phyloP scores from a whole-genome alignment of 2,113 vertebrate species.

The Gambusia holbrooki region DNA sequence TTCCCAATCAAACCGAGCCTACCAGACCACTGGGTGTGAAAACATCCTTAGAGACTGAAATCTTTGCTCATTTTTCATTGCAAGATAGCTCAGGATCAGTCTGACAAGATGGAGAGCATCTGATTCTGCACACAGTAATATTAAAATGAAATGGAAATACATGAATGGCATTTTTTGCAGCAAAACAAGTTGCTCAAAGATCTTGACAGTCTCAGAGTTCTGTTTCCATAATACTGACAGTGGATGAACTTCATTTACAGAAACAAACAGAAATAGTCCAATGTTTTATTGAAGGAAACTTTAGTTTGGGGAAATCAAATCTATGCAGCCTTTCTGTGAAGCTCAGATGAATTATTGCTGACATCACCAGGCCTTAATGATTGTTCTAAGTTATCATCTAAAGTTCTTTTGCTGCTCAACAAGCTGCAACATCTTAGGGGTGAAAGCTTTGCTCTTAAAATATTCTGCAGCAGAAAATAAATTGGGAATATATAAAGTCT shows the following conservation, averaged over 20 bases:
- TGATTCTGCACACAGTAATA: too few relatives aligned
- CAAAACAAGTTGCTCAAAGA: too few relatives aligned
- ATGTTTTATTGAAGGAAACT: slow-evolving; percentile 18
- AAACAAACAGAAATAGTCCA: not conserved
- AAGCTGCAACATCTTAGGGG: slow-evolving; percentile 7
- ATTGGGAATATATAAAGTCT: slow-evolving; percentile 50
- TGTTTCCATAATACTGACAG: too few relatives aligned
- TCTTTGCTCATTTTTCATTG: too few relatives aligned
- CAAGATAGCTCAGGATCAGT: too few relatives aligned
- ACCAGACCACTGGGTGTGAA: too few relatives aligned
- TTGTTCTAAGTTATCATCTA: slow-evolving; percentile 27
- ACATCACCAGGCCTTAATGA: slow-evolving; percentile 42
- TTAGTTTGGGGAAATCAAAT: not conserved
- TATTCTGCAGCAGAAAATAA: slow-evolving; percentile 59
- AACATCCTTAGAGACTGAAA: too few relatives aligned
- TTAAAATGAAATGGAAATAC: too few relatives aligned
- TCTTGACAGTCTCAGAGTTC: too few relatives aligned
- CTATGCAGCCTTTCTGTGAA: not conserved
- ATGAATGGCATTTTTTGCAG: too few relatives aligned
- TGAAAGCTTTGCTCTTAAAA: slow-evolving; percentile 62
- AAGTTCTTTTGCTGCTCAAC: slow-evolving; percentile 16
- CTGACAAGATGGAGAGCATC: too few relatives aligned
- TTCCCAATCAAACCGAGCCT: too few relatives aligned
- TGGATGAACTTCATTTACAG: not conserved
- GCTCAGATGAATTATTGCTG: slow-evolving; percentile 25